Evolutionary conservation across 2,797 vertebrate species (phyloP), one percentile per base, ranked within the genome.

Genomic region (Hyperoplus immaculatus): DNA sequence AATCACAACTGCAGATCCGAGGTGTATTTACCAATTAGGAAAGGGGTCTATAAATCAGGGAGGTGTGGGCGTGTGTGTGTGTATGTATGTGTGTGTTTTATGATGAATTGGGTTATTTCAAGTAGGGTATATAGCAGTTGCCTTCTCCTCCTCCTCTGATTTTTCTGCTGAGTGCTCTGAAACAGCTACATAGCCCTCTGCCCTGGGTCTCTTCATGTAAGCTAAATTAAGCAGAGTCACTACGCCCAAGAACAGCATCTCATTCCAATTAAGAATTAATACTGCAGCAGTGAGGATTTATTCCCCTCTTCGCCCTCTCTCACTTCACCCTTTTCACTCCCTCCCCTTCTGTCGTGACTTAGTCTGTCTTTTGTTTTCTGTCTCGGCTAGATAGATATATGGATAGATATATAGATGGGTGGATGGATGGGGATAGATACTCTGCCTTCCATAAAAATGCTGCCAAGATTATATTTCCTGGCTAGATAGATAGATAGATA

Each of bases 261-360:
- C 83, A 69, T 85, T 86, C 80, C 88, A 91, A 86, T 93, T 91
- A 92, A 92, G 85, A 93, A 91, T 91, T 84, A 87, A 94, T 94
- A 88, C 86, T 83, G 89, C 55, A 49, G 89, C 81, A 9, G 3
- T 64, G 78, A 77, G 84, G 88, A 93, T 89, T 92, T 89, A 91
- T 89, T 68, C 65, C 75, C 54, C 72, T 80, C 29, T 29, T 74
- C 45, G 42, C 50, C 63, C 55, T 71, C 65, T 59, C 68, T 55
- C 65, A 10, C 68, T 72, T 69, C 16, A 9, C 65, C 73, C 65
- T 53, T 67, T 60, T 75, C 54, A 39, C 54, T 71, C 67, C 61
- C 49, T 21, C 80, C 50, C 60, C 38, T 77, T 72, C 75, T 57
- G 58, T 54, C 49, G 64, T 42, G 45, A 60, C 56, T 69, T 38